Conservation (phyloP, 2,113 vertebrate genomes). For the Proterorhinus semilunaris region DNA sequence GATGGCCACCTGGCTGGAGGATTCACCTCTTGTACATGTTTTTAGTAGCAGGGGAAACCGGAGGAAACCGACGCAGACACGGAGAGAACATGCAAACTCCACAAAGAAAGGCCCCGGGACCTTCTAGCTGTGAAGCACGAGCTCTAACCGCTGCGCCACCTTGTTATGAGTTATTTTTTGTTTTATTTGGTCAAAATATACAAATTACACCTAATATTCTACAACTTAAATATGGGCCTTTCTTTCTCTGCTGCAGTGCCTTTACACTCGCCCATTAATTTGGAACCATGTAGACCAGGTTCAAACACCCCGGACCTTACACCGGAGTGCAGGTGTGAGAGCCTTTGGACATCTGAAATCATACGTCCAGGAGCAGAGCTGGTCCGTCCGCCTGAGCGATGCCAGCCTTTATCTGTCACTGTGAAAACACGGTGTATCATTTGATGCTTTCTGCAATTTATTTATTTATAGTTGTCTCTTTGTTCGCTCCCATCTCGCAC, state of each 20-base stretch:
- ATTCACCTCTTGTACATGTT: too few relatives aligned
- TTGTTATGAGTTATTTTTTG: too few relatives aligned
- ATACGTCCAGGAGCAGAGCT: slow-evolving; percentile 33
- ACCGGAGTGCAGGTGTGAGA: background rate
- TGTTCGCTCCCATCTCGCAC: slow-evolving; percentile 35
- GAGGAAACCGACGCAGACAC: too few relatives aligned
- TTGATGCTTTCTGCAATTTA: slow-evolving; percentile 41
- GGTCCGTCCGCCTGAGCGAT: slow-evolving; percentile 21
- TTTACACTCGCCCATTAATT: background rate
- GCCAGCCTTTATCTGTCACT: slow-evolving; percentile 42
- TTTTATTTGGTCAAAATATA: too few relatives aligned
- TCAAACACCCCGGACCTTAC: background rate
- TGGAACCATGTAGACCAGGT: background rate
- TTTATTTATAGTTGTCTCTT: slow-evolving; percentile 48
- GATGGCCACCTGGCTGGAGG: too few relatives aligned
- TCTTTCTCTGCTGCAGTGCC: background rate
- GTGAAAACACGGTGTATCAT: slow-evolving; percentile 59
- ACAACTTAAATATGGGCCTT: too few relatives aligned
- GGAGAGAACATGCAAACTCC: too few relatives aligned
- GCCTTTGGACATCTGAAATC: background rate
- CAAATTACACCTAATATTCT: too few relatives aligned
- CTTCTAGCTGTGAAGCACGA: too few relatives aligned
- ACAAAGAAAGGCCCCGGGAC: too few relatives aligned
- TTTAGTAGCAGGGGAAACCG: too few relatives aligned
- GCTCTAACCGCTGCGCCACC: too few relatives aligned